Conservation (phyloP, 2,113 vertebrate genomes). For the Ailuropoda melanoleuca region DNA sequence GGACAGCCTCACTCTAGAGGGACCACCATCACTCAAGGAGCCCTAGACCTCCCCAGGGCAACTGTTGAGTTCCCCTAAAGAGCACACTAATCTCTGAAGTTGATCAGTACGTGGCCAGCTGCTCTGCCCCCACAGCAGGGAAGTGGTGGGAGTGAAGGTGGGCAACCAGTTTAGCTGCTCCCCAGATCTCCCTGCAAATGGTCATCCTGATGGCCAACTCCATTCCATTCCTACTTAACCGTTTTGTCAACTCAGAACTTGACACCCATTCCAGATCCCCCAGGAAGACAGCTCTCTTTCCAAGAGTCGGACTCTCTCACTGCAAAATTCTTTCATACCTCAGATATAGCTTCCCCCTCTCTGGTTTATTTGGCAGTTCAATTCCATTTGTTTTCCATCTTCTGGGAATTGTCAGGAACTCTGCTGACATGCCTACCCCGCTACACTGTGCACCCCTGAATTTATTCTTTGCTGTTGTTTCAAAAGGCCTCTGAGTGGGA, state of each 20-base stretch:
- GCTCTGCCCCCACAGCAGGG: not conserved
- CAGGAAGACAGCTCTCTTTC: not conserved
- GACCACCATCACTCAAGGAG: not conserved
- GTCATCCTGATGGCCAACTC: not conserved
- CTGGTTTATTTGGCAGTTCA: not conserved
- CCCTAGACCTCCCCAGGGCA: not conserved
- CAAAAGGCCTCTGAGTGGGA: not conserved
- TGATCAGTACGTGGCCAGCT: no score
- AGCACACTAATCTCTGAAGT: not conserved
- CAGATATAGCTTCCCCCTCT: not conserved
- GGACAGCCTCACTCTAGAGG: not conserved
- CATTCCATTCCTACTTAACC: not conserved
- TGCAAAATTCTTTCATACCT: not conserved
- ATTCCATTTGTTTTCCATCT: not conserved
- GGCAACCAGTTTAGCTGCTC: not conserved
- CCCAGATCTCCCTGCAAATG: not conserved
- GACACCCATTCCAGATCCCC: no score
- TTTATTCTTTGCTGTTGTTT: not conserved
- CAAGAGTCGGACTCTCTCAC: not conserved
- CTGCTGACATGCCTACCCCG: not conserved
- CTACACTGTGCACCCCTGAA: not conserved
- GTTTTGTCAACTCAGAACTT: not conserved
- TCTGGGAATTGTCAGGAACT: not conserved
- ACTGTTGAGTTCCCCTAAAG: not conserved
- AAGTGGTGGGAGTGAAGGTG: not conserved